Base-by-base conservation (phyloP, 2,113 vertebrate species). In the Murina feae region DNA sequence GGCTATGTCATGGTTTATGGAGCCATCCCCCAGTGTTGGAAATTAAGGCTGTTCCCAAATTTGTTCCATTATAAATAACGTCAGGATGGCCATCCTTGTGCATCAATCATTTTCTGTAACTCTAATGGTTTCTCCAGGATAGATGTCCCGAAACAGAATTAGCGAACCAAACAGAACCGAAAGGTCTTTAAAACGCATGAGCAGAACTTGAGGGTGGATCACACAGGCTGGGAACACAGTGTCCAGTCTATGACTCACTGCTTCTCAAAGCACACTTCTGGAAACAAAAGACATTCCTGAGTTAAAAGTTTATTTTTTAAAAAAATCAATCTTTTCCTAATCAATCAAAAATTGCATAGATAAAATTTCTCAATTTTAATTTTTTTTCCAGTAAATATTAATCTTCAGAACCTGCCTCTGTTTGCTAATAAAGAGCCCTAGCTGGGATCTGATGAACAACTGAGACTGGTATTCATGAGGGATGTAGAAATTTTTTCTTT, bases 21-120 rank as follows among this genome's bases (percentile, higher is more conserved):
- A 83, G 21, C 69, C 49, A 69, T 37, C 32, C 6, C 49, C 11
- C 65, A 10, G 32, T 79, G 49, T 53, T 95, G 32, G 32, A 72
- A 93, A 89, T 80, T 68, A 72, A 80, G 32, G 18, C 63, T 93
- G 47, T 32, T 86, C 16, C 74, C 74, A 86, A 75, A 91, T 89
- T 91, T 44, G 90, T 53, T 75, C n/a, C 39, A 47, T 79, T 92
- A 90, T 51, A 66, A 87, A 78, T 84, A 82, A 93, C 86, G 94
- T 76, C 75, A 78, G 65, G 32, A 68, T 91, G 87, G 78, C 79
- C 53, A 83, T 49, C 55, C 55, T 82, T 51, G 69, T 18, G 17
- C 21, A 86, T 63, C 60, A 79, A 93, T 86, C 14, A 65, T 91
- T 86, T 94, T 86, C 78, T 94, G 53, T 79, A 83, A 78, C 75